Conservation (phyloP, 2,888 invertebrate species). For the Aleiodes alternator region DNA sequence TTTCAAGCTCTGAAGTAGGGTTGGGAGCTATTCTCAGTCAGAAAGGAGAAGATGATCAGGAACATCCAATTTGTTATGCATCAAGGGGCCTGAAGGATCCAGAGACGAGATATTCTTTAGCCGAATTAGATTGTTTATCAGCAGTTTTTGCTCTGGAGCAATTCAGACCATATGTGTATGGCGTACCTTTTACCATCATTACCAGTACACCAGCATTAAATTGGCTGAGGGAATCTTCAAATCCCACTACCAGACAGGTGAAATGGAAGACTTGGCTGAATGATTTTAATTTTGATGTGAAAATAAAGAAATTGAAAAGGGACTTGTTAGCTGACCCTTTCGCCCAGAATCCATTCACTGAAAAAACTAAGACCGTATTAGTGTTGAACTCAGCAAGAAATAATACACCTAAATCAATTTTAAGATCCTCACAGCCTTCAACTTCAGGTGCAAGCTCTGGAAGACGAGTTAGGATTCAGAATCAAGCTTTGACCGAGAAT, state of each 20-base stretch:
- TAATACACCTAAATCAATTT: too few relatives aligned
- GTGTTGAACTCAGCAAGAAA: too few relatives aligned
- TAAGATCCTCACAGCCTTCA: too few relatives aligned
- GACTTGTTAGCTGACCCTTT: background rate
- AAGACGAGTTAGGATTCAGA: too few relatives aligned
- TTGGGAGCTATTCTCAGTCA: too few relatives aligned
- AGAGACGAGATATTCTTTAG: background rate
- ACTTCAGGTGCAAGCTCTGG: too few relatives aligned
- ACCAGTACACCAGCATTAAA: too few relatives aligned
- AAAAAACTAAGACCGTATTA: too few relatives aligned
- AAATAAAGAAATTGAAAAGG: background rate
- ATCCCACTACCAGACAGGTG: background rate
- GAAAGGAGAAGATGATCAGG: background rate
- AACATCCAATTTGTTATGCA: constrained; percentile 23
- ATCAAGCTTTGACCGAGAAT: too few relatives aligned
- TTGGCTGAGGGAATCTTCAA: too few relatives aligned
- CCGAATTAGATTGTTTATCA: constrained; percentile 30
- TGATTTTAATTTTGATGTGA: background rate
- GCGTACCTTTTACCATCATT: too few relatives aligned
- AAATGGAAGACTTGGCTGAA: background rate
- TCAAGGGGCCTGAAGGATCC: background rate
- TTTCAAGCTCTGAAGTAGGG: too few relatives aligned
- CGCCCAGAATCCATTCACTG: background rate
- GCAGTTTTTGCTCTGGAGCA: constrained; percentile 15
- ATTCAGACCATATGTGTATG: constrained; percentile 25